Base-by-base conservation (phyloP, 2,888 invertebrate species). In the Drosophila nigricruria region DNA sequence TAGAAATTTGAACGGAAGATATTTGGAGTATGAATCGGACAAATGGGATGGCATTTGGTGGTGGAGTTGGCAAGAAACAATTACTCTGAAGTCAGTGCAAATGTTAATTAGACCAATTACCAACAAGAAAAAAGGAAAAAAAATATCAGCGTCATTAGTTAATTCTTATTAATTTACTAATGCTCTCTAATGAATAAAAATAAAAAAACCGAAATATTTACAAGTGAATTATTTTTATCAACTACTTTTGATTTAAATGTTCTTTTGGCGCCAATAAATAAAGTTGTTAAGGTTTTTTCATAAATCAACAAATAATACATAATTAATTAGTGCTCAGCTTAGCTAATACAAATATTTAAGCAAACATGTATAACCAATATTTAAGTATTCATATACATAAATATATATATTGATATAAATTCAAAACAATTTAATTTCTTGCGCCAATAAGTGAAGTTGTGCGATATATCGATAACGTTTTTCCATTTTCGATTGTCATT, bases 31-130 rank as follows among this genome's bases (percentile, higher is more conserved):
- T 9, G 72, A 80, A 18, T 25, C 66, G 40, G 72, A 80, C 30
- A 63, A 40, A 23, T 80, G 71, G 77, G 52, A 66, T 12, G 77
- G 77, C 25, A 77, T 77, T 61, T 77, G 62, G 62, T 77, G 77
- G 77, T 71, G 57, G 65, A 54, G 43, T 61, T 77, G 80, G 77
- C 76, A 79, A 32, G 54, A 66, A 60, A 56, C 60, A 0, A 52
- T 20, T 1, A 67, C 77, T 3, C 63, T 77, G 0, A 66, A 49
- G 42, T 49, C 49, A 1, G 77, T 77, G 4, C 50, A 71, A 40
- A 76, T 77, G 66, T 10, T 77, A 3, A 76, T 77, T 20, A 65
- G 77, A 30, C 72, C 77, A 43, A 62, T 10, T 23, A 47, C 10
- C 5, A 3, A 16, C 27, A 36, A 30, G 38, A 43, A 45, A 32